Percentiles rank a stretch among this genome's conserved stretches.
These are phyloP conservation scores for Laticauda laticaudata DNA, from an alignment of 2,113 vertebrate species.

Conservation along the genomic window DNA sequence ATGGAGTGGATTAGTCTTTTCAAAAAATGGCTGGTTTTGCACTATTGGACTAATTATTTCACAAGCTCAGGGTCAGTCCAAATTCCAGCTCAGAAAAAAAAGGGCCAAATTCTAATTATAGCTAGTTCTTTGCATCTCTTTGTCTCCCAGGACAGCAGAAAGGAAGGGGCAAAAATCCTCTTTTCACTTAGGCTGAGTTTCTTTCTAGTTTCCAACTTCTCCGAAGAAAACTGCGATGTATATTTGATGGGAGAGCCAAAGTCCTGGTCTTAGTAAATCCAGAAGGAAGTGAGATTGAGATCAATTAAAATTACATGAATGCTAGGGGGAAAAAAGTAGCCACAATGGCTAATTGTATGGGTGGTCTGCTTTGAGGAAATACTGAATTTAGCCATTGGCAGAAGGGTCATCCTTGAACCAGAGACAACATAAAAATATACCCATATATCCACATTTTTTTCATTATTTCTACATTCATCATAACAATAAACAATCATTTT, in stretches of 20 bases:
- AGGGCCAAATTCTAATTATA: slow-evolving; percentile 69
- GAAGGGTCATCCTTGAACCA: neutral
- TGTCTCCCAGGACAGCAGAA: slow-evolving; percentile 23
- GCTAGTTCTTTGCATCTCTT: slow-evolving; percentile 52
- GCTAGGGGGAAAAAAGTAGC: neutral
- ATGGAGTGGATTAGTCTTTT: slow-evolving; percentile 84
- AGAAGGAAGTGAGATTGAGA: neutral
- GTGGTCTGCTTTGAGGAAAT: neutral
- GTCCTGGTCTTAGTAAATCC: neutral
- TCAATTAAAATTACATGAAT: neutral
- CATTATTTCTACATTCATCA: neutral
- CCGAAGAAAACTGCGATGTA: neutral
- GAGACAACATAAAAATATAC: neutral
- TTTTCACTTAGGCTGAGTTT: neutral
- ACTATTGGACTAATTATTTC: slow-evolving; percentile 88
- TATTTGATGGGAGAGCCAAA: neutral
- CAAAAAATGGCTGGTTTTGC: slow-evolving; percentile 82
- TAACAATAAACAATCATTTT: neutral
- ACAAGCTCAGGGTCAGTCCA: slow-evolving; percentile 74
- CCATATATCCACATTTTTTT: neutral
- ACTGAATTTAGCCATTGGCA: neutral
- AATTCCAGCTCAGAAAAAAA: slow-evolving; percentile 65
- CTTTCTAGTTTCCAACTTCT: neutral
- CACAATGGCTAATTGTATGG: neutral
- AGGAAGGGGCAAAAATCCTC: slow-evolving; percentile 21